These are phyloP conservation scores for Neodon shergylaensis DNA, from an alignment of 2,113 vertebrate species.

Conservation along the genomic window DNA sequence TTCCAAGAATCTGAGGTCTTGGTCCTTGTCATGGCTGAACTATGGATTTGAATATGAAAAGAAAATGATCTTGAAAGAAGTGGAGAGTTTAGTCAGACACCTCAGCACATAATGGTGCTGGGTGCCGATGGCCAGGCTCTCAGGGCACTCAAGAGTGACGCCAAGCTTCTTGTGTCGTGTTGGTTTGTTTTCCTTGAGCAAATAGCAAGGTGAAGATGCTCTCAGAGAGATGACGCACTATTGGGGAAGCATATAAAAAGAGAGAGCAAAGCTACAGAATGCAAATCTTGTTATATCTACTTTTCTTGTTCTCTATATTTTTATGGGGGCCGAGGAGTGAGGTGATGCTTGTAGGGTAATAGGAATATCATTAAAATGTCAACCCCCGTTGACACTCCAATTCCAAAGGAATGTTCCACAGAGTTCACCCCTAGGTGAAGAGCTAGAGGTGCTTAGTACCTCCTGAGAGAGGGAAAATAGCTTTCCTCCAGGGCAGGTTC, in stretches of 20 bases:
- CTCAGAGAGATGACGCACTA: neutral
- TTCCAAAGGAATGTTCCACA: neutral
- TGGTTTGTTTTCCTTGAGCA: neutral
- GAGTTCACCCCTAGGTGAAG: neutral
- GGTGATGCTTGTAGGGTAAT: neutral
- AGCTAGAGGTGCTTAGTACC: neutral
- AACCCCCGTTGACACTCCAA: neutral
- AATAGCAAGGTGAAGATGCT: neutral
- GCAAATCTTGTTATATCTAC: neutral
- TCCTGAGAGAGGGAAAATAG: no score
- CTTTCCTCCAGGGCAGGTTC: neutral
- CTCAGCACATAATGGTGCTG: neutral
- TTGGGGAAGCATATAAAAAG: neutral
- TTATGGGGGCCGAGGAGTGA: neutral
- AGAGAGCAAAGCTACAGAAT: neutral
- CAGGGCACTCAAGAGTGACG: neutral
- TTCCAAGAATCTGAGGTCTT: neutral
- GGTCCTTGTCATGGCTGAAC: neutral
- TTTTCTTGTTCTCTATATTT: neutral
- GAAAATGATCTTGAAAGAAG: neutral
- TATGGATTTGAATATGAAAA: neutral
- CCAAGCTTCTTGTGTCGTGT: neutral
- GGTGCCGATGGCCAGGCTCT: neutral
- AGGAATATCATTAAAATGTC: neutral
- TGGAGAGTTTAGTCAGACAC: neutral